A percentile compares a stretch with the other conserved stretches of the same genome.
Conservation (phyloP, 2,888 invertebrate genomes). For the Cataglyphis rosenhaueri region DNA sequence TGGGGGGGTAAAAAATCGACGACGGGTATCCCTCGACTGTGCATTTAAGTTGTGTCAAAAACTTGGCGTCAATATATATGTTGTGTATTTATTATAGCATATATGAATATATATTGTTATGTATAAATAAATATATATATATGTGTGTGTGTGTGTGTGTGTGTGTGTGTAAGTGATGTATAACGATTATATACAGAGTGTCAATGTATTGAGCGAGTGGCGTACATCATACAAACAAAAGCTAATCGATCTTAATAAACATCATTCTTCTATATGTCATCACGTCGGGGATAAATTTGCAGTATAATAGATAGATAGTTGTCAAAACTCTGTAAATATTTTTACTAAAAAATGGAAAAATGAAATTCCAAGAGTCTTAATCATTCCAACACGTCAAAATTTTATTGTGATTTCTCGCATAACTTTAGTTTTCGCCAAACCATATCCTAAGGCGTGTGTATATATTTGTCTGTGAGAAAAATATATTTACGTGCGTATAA, state of each 20-base stretch:
- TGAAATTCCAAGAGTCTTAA: neutral
- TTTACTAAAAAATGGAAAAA: neutral
- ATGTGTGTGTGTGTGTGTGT: too few relatives aligned
- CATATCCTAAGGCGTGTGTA: neutral
- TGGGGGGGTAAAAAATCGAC: conserved; percentile 39
- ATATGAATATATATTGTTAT: conserved; percentile 4
- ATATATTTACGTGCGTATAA: neutral
- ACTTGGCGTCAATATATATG: conserved; percentile 4
- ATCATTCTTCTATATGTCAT: conserved; percentile 23
- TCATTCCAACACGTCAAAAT: neutral
- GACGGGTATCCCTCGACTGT: neutral
- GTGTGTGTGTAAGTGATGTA: neutral
- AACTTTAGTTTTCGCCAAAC: neutral
- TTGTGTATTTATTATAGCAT: neutral
- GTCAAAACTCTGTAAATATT: neutral
- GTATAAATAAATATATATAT: neutral
- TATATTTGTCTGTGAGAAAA: neutral
- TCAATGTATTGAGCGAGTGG: neutral
- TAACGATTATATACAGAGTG: neutral
- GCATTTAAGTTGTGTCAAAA: neutral
- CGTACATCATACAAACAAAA: conserved; percentile 19
- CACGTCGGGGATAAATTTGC: conserved; percentile 8
- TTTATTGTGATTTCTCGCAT: neutral
- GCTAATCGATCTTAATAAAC: conserved; percentile 38
- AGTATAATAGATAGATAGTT: conserved; percentile 4